These are phyloP conservation scores for Platalea minor DNA, from an alignment of 2,797 vertebrate genomes.

Conservation along the genomic window DNA sequence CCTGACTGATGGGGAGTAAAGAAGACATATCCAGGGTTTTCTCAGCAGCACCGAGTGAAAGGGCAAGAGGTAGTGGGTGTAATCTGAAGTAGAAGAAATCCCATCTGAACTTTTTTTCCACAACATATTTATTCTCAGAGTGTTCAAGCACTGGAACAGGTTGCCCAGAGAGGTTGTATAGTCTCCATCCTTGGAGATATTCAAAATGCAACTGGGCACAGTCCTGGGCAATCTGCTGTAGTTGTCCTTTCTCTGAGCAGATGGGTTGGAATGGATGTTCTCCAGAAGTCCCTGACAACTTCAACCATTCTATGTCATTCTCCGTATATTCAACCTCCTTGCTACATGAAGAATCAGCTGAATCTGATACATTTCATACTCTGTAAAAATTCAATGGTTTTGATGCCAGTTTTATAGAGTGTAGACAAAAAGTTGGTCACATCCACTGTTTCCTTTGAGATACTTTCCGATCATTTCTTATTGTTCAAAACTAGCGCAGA, in stretches of 20 bases:
- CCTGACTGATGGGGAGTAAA: background rate
- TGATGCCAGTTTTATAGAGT: background rate
- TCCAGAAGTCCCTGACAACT: background rate
- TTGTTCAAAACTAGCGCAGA: background rate
- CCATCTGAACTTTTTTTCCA: background rate
- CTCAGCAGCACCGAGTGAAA: background rate
- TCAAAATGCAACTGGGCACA: background rate
- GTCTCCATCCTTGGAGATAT: background rate
- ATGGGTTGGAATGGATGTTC: background rate
- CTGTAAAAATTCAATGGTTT: background rate
- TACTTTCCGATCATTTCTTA: background rate
- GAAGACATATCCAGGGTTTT: background rate
- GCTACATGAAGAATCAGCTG: background rate
- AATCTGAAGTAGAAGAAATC: background rate
- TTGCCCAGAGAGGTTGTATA: background rate
- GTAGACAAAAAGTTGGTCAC: background rate
- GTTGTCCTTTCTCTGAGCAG: background rate
- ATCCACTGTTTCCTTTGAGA: background rate
- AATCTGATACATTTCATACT: background rate
- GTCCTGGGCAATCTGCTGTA: background rate
- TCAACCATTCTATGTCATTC: background rate
- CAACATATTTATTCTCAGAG: background rate
- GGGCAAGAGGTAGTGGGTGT: background rate
- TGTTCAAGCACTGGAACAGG: background rate
- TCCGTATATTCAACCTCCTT: background rate